These are phyloP conservation scores for Phymorhynchus buccinoides DNA, from an alignment of 1,140 invertebrate genomes.

Conservation along the genomic window DNA sequence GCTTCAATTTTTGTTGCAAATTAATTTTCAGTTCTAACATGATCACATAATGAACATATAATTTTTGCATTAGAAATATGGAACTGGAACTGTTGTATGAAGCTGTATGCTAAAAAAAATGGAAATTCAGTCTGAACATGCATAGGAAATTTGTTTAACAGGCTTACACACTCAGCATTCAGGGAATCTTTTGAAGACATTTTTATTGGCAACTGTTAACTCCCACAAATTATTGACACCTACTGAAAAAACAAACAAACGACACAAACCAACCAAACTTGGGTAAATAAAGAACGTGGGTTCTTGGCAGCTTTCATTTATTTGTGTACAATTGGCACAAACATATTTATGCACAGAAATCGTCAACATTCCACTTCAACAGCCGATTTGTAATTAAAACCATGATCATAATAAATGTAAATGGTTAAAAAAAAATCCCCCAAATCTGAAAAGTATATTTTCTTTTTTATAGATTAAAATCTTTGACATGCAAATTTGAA, in stretches of 20 bases:
- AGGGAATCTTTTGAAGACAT: not conserved
- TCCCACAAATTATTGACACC: slow-evolving; percentile 23
- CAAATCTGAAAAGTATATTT: no score
- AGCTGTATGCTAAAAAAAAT: no score
- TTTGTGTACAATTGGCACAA: slow-evolving; percentile 33
- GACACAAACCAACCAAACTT: not conserved
- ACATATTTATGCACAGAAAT: not conserved
- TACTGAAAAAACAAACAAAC: not conserved
- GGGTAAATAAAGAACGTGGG: not conserved
- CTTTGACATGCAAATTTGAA: no score
- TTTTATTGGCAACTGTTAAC: slow-evolving; percentile 23
- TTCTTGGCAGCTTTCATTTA: slow-evolving; percentile 34
- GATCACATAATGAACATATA: no score
- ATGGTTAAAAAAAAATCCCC: no score
- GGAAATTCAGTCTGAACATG: no score
- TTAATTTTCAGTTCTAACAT: no score
- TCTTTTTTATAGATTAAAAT: no score
- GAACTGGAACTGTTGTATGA: no score
- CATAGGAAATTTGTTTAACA: no score
- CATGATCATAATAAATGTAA: not conserved
- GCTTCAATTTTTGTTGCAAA: no score
- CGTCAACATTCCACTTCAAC: not conserved
- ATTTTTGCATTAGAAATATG: no score
- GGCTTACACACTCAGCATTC: not conserved
- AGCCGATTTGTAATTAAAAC: not conserved